Evolutionary conservation across 2,888 invertebrate genomes (phyloP), one percentile per base, ranked within the genome.

Genomic region (Phyto melanocephala): DNA sequence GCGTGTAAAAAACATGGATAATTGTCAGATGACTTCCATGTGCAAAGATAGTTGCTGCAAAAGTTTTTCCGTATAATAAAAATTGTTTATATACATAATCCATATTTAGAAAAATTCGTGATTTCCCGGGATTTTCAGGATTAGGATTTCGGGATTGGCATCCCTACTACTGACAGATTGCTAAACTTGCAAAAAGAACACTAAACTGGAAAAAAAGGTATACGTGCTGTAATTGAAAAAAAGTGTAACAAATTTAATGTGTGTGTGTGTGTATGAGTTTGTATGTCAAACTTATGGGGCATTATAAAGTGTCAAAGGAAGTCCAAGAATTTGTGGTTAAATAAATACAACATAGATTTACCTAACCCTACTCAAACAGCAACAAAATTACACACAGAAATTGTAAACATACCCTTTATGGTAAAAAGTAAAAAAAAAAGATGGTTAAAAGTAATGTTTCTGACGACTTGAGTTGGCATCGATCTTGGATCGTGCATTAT

Each of bases 301-400:
- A 40, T 4, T 42, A 7, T 6, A 42, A 15, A 24, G n/a, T 11
- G 6, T 13, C 35, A 47, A 1, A 47, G 37, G 28, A 8, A 63
- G 17, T 6, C 5, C 15, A 54, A 6, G 11, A 50, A 52, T 72
- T 62, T 62, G 60, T 62, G 65, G 56, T 45, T 56, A 20, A 71
- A 58, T 71, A 68, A 71, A 58, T 68, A 40, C 47, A 58, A 50
- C 58, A 45, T 20, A 22, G 24, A 33, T 80, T 40, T 60, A 54
- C 42, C 33, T 28, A 24, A 37, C 17, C 33, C 22, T 45, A 45
- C 17, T 5, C 11, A 45, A 45, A 42, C 15, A 45, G 17, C 1
- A 17, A 42, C 5, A 7, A 15, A 17, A 10, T 11, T 22, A 50
- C 20, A 11, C 11, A 22, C 13, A 22, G 22, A 11, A 50, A 22